Percentiles rank a stretch among this genome's conserved stretches.
Conservation (phyloP, 2,888 invertebrate species). For the Erebia aethiops region DNA sequence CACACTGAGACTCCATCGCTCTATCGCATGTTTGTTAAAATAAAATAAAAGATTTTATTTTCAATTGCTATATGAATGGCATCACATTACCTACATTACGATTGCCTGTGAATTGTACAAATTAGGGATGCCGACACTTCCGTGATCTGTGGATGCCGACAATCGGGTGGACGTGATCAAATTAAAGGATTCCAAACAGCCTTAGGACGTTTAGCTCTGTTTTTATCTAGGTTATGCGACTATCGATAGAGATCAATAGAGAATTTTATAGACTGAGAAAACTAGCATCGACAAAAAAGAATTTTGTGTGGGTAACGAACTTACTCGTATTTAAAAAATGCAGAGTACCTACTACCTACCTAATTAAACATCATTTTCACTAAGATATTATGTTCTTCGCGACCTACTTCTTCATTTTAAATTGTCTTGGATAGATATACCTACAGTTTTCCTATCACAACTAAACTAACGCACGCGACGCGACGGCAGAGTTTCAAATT, state of each 20-base stretch:
- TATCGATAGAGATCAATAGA: background rate
- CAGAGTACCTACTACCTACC: too few relatives aligned
- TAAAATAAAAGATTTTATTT: background rate
- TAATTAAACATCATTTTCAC: too few relatives aligned
- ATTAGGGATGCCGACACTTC: slow-evolving; percentile 3
- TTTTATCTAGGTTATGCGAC: slow-evolving; percentile 5
- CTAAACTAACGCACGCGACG: too few relatives aligned
- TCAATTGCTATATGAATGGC: slow-evolving; percentile 9
- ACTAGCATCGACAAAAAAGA: background rate
- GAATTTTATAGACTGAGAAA: background rate
- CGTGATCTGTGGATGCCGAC: background rate
- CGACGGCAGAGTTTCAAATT: slow-evolving; percentile 23
- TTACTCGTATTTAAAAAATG: too few relatives aligned
- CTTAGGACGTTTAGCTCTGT: slow-evolving; percentile 7
- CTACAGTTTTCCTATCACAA: background rate
- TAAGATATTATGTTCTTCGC: background rate
- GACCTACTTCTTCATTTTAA: background rate
- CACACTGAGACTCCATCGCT: background rate
- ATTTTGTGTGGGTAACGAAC: background rate
- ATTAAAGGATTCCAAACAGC: slow-evolving; percentile 18
- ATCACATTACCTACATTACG: background rate
- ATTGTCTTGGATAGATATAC: background rate
- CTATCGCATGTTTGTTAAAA: background rate
- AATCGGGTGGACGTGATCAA: slow-evolving; percentile 17
- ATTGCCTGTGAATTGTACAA: slow-evolving; percentile 14